Percentiles rank a stretch among this genome's conserved stretches.
Evolutionary conservation across 2,888 invertebrate species (phyloP).

Genomic region (Euzetes globulus): DNA sequence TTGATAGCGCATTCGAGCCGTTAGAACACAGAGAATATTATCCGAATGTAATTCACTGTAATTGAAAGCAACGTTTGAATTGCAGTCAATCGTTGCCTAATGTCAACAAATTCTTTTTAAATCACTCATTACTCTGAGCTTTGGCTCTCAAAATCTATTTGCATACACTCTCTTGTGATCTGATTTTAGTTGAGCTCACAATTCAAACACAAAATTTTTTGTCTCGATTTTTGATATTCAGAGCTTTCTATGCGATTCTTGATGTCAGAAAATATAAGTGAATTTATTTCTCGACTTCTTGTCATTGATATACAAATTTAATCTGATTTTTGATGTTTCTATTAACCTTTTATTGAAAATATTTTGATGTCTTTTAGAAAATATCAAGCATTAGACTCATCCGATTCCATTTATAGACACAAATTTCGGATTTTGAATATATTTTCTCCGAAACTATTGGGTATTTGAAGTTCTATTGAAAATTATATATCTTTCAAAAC

Average conservation of each 20-base stretch:
- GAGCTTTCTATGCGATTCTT: not conserved
- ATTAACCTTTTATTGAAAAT: no score
- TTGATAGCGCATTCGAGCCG: not conserved
- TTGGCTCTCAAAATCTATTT: not conserved
- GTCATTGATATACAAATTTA: no score
- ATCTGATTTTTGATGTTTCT: no score
- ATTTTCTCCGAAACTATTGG: no score
- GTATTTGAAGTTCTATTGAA: no score
- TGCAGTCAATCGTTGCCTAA: not conserved
- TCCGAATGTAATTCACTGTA: not conserved
- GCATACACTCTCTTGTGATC: slow-evolving; percentile 43
- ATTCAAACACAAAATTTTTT: not conserved
- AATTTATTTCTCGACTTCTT: no score
- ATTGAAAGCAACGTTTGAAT: slow-evolving; percentile 1
- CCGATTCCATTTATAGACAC: no score
- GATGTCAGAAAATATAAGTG: not conserved
- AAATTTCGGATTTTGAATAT: no score
- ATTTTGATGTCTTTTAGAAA: no score
- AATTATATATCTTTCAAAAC: no score
- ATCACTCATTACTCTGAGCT: not conserved
- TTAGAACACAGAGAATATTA: not conserved
- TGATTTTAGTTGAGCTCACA: not conserved
- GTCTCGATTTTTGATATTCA: not conserved
- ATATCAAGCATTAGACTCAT: no score
- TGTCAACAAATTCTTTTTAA: not conserved